A percentile compares a stretch with the other conserved stretches of the same genome.
phyloP scores from a whole-genome alignment of 2,888 invertebrate species.

The Conomelus anceps region DNA sequence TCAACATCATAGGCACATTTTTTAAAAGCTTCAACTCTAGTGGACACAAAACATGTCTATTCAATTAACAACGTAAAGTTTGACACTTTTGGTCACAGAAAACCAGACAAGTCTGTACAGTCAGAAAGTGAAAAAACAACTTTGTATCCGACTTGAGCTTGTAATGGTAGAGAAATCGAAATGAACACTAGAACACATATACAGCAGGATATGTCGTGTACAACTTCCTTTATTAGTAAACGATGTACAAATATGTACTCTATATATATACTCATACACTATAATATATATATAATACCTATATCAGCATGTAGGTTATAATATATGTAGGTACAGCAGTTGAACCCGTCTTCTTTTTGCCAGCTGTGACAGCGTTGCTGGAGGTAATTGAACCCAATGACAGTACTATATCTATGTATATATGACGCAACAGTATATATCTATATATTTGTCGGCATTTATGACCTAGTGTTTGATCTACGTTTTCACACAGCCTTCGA shows the following conservation, averaged over 20 bases:
- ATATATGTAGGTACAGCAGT: no score
- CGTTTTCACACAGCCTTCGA: no score
- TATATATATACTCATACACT: background rate
- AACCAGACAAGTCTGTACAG: background rate
- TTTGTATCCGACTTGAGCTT: no score
- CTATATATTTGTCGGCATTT: no score
- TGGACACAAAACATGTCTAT: background rate
- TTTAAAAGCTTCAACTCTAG: no score
- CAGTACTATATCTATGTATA: no score
- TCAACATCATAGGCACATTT: no score
- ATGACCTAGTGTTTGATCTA: no score
- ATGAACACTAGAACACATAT: background rate
- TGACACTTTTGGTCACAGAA: background rate
- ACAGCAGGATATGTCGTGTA: background rate
- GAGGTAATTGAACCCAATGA: background rate
- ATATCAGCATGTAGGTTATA: background rate
- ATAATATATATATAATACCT: background rate
- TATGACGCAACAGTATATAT: no score
- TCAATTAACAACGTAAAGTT: background rate
- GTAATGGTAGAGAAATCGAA: background rate
- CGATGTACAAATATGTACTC: background rate
- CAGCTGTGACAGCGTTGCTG: background rate
- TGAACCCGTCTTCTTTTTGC: background rate
- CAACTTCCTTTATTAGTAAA: background rate
- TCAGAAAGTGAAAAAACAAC: background rate